These are phyloP conservation scores for Sphinx pinastri DNA, from an alignment of 2,888 invertebrate species.

Conservation along the genomic window DNA sequence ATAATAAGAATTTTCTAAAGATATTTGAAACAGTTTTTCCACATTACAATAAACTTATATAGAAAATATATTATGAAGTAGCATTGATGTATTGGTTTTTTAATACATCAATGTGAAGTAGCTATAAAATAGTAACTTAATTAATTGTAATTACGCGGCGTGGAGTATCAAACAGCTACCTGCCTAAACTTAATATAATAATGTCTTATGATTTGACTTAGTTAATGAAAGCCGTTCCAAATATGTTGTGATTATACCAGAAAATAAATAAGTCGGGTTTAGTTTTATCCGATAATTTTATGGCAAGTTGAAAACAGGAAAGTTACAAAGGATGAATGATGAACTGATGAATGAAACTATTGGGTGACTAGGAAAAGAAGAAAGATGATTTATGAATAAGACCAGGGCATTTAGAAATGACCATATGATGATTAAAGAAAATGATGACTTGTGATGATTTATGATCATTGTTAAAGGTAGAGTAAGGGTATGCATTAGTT, in stretches of 20 bases:
- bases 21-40: background rate
- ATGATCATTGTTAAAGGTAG: too few relatives aligned
- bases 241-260: too few relatives aligned
- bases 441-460: too few relatives aligned
- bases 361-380: background rate
- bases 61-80: background rate
- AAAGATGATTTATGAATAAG: background rate
- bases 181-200: slow-evolving; percentile 35
- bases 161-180: slow-evolving; percentile 39
- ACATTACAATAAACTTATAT: background rate
- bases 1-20: background rate
- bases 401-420: background rate
- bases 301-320: too few relatives aligned
- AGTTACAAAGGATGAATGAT: background rate
- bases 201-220: slow-evolving; percentile 34
- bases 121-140: slow-evolving; percentile 1
- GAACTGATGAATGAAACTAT: background rate
- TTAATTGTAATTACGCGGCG: slow-evolving; percentile 30
- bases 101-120: too few relatives aligned
- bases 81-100: too few relatives aligned
- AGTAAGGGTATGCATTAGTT: too few relatives aligned
- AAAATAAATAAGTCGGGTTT: background rate
- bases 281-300: background rate
- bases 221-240: slow-evolving; percentile 8
- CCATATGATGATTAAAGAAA: too few relatives aligned